These are phyloP conservation scores for Hippocampus comes DNA, from an alignment of 2,113 vertebrate species.

Conservation along the genomic window DNA sequence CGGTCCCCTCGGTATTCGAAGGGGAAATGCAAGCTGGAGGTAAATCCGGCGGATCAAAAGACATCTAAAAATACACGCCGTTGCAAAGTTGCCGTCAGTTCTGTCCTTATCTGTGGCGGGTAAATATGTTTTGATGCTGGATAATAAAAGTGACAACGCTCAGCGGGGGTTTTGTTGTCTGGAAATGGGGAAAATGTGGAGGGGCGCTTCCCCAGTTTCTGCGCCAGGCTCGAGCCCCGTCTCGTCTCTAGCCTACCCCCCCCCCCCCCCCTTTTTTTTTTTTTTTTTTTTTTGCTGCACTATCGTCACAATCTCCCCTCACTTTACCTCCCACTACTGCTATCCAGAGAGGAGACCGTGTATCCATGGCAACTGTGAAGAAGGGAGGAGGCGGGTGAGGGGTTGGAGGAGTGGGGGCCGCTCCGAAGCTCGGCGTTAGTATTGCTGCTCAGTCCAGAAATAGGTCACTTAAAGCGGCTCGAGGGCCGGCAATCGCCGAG, in stretches of 20 bases:
- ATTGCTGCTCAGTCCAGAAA: constrained; percentile 64
- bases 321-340: constrained; percentile 50
- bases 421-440: constrained; percentile 52
- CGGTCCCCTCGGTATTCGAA: constrained; percentile 50
- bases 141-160: constrained; percentile 60
- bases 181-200: constrained; percentile 36
- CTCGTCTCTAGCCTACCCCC: constrained; percentile 24
- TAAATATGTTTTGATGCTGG: constrained; percentile 59
- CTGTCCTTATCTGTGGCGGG: constrained; percentile 37
- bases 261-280: constrained; percentile 39
- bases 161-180: constrained; percentile 49
- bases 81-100: constrained; percentile 51
- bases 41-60: constrained; percentile 61
- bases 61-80: constrained; percentile 63
- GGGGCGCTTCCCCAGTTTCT: constrained; percentile 22
- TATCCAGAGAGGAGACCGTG: constrained; percentile 70
- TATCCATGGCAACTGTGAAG: constrained; percentile 76
- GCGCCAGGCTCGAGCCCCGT: constrained; percentile 11
- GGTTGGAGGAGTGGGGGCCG: constrained; percentile 18
- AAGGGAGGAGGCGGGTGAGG: constrained; percentile 32
- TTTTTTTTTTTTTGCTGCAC: constrained; percentile 14
- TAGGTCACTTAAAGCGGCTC: constrained; percentile 58
- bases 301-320: constrained; percentile 51
- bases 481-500: constrained; percentile 31
- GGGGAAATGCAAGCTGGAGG: constrained; percentile 50